Evolutionary conservation across 2,888 invertebrate species (phyloP), one percentile per base, ranked within the genome.

Genomic region (Cheilosia pagana): DNA sequence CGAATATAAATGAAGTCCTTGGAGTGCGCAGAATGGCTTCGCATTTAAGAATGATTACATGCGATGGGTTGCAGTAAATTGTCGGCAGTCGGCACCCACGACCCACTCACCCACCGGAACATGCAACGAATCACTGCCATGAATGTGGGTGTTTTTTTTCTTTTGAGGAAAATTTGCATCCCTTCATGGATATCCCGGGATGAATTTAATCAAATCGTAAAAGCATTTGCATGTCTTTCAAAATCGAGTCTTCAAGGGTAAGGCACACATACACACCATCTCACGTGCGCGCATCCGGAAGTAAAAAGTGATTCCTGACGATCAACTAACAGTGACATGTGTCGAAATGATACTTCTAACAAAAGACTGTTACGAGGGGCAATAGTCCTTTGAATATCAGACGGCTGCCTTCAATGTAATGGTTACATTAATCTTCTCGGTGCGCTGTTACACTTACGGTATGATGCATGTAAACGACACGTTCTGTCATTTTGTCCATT

Each of bases 121-220:
- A 67, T 68, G 67, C 68, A 67, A 5, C 23, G 21, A 50, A 50
- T 23, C 8, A 6, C 21, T 23, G 7, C 5, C 21, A 14, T 12
- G 23, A 12, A 14, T 23, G 50, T 19, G 8, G 8, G 21, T 12
- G 12, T 6, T 10, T 48, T 19, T 28, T 28, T 77, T 53, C 35
- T 25, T 25, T 16, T 39, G 68, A 62, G 35, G 23, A 41, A 68
- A 57, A 62, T 74, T 72, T 55, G 43, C 39, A 52, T 70, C 25
- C 55, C 23, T 53, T 50, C 31, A 41, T 41, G 19, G 23, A 72
- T 60, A 77, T 63, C 74, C 78, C 39, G 45, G 63, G 57, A 68
- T 63, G 57, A 74, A 74, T 83, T 83, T 78, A 78, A 83, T 78
- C 83, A 83, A 78, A 83, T 83, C 74, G 83, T 74, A 78, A 78